These are phyloP conservation scores for Eptesicus fuscus DNA, from an alignment of 2,113 vertebrate species.

Conservation along the genomic window DNA sequence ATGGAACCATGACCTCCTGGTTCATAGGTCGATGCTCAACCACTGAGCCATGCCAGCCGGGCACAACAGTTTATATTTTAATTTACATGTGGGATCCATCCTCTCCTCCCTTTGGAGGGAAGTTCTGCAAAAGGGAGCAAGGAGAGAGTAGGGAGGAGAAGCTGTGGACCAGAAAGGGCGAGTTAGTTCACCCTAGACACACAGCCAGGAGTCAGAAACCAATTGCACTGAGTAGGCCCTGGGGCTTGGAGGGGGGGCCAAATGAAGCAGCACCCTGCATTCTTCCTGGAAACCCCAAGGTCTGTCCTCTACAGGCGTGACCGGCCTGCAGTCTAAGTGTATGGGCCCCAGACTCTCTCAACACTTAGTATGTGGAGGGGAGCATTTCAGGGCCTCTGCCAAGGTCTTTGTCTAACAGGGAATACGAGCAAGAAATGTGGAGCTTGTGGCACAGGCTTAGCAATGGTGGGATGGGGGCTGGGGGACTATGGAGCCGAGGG, in stretches of 20 bases:
- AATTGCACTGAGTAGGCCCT: not conserved
- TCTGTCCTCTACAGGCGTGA: not conserved
- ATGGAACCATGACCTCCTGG: no score
- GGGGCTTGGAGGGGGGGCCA: not conserved
- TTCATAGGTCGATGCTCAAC: no score
- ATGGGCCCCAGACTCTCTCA: not conserved
- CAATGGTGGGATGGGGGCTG: not conserved
- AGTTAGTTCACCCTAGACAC: not conserved
- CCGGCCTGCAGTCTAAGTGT: rapidly evolving
- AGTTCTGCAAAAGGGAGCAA: not conserved
- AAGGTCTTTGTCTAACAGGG: not conserved
- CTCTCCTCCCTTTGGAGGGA: not conserved
- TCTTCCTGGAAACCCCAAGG: not conserved
- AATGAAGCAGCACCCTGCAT: not conserved
- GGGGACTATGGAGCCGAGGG: not conserved
- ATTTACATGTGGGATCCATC: not conserved
- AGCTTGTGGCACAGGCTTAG: not conserved
- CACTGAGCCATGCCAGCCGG: no score
- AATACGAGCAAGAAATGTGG: not conserved
- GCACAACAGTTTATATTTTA: not conserved
- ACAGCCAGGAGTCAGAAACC: no score
- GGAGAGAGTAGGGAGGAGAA: not conserved
- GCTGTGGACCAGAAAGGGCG: not conserved
- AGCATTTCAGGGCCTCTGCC: not conserved
- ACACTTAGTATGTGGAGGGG: not conserved